Evolutionary conservation across 2,888 invertebrate genomes (phyloP).

Genomic region (Hypena proboscidalis): DNA sequence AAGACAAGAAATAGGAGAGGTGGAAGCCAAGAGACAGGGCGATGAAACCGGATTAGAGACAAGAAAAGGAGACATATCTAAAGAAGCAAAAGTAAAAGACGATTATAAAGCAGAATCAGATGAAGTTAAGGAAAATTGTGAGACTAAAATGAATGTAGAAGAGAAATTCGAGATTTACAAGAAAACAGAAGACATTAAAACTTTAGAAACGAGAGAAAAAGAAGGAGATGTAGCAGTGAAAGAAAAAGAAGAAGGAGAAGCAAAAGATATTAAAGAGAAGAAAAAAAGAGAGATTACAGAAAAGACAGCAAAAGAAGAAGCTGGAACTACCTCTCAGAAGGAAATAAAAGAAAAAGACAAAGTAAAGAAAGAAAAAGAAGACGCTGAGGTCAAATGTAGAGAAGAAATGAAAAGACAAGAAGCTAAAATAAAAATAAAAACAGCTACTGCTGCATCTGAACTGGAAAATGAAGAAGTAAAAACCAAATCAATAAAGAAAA

Average conservation of each 20-base stretch:
- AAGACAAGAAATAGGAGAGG: slow-evolving; percentile 1
- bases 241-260: slow-evolving; percentile 14
- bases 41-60: slow-evolving; percentile 5
- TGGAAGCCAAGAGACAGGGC: slow-evolving; percentile 8
- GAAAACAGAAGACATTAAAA: too few relatives aligned
- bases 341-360: neutral
- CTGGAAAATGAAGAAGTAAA: neutral
- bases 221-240: neutral
- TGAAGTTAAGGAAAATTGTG: too few relatives aligned
- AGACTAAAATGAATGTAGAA: too few relatives aligned
- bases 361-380: neutral
- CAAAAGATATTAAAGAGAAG: slow-evolving; percentile 7
- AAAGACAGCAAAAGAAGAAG: slow-evolving; percentile 1
- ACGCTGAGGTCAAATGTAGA: neutral
- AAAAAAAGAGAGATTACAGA: neutral
- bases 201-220: too few relatives aligned
- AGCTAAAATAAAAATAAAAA: slow-evolving; percentile 9
- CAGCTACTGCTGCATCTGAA: neutral
- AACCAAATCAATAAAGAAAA: neutral
- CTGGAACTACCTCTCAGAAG: neutral
- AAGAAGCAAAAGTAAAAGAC: too few relatives aligned
- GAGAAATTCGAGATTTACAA: too few relatives aligned
- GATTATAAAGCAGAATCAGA: too few relatives aligned
- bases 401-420: neutral
- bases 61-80: too few relatives aligned